Evolutionary conservation across 2,797 vertebrate species (phyloP).

Genomic region (Dermochelys coriacea): DNA sequence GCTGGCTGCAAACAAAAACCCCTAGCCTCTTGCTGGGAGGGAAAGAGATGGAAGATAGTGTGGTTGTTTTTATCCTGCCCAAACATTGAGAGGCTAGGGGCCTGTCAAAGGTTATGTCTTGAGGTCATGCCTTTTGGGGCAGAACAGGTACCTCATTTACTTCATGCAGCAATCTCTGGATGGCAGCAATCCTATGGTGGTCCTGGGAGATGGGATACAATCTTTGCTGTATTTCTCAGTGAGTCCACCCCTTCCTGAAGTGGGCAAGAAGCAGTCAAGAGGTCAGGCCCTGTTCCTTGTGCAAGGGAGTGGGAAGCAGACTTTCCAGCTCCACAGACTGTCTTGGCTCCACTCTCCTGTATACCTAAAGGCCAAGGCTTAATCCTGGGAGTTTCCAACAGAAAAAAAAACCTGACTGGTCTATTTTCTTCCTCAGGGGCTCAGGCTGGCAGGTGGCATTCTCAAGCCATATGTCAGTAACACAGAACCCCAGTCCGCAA

Average conservation of each 20-base stretch:
- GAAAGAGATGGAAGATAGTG: rapidly evolving
- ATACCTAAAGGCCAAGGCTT: neutral
- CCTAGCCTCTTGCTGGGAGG: neutral
- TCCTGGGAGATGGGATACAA: neutral
- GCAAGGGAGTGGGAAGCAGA: neutral
- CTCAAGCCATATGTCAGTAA: neutral
- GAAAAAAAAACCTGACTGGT: neutral
- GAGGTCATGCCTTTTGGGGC: neutral
- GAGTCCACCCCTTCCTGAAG: neutral
- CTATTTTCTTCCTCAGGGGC: neutral
- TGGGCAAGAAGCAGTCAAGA: neutral
- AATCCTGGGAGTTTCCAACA: neutral
- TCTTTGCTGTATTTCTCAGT: neutral
- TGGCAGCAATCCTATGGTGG: neutral
- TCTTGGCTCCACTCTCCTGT: neutral
- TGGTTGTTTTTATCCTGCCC: neutral
- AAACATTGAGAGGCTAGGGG: neutral
- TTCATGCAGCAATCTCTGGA: neutral
- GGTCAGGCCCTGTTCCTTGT: neutral
- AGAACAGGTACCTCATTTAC: neutral
- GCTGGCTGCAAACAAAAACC: neutral
- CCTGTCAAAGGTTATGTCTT: neutral
- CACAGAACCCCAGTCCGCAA: neutral
- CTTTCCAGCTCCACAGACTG: neutral
- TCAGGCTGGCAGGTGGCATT: neutral